These are phyloP conservation scores for Dicranocentrus wangi DNA, from an alignment of 2,888 invertebrate genomes.

Conservation along the genomic window DNA sequence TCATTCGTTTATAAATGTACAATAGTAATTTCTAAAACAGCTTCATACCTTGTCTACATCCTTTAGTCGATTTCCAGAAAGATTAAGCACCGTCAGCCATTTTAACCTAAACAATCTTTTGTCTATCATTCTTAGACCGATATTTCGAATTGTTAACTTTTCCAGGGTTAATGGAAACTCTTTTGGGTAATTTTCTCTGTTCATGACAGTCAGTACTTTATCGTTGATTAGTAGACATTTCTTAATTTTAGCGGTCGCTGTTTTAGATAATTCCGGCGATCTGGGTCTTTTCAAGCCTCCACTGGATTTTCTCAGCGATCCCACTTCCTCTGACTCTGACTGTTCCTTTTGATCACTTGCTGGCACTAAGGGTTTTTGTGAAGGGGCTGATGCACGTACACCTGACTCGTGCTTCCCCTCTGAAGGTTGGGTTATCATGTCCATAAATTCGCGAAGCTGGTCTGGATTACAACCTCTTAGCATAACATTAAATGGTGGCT, in stretches of 20 bases:
- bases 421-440: too few species aligned
- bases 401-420: neutral
- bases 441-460: slow-evolving; percentile 37
- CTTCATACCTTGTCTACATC: slow-evolving; percentile 31
- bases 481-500: slow-evolving; percentile 59
- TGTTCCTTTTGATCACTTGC: too few species aligned
- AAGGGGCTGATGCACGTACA: too few species aligned
- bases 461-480: slow-evolving; percentile 30
- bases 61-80: slow-evolving; percentile 44
- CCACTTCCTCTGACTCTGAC: neutral
- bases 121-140: slow-evolving; percentile 51
- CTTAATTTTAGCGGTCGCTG: slow-evolving; percentile 20
- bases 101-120: slow-evolving; percentile 22
- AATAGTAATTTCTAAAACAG: too few species aligned
- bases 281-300: slow-evolving; percentile 36
- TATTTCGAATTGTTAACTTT: slow-evolving; percentile 18
- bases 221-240: slow-evolving; percentile 4
- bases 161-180: slow-evolving; percentile 26
- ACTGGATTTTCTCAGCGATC: neutral
- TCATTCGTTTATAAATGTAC: neutral
- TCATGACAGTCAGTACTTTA: neutral
- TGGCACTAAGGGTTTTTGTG: too few species aligned
- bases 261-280: slow-evolving; percentile 43
- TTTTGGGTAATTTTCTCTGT: slow-evolving; percentile 57
- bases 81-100: slow-evolving; percentile 25